A percentile compares a stretch with the other conserved stretches of the same genome.
Conservation (phyloP, 2,888 invertebrate species). For the Metellina segmentata region DNA sequence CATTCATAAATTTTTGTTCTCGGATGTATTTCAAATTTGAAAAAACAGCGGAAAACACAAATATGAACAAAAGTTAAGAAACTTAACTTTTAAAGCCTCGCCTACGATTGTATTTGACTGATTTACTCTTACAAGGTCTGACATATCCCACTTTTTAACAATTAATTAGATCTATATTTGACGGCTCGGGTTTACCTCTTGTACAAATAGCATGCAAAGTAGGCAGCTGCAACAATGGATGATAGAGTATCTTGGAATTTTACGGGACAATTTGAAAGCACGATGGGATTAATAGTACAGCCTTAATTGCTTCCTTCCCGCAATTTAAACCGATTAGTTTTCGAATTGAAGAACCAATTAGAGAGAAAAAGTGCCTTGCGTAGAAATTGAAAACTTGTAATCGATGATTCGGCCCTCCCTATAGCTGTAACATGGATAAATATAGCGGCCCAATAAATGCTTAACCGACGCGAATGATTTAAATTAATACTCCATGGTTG, state of each 20-base stretch:
- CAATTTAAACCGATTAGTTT: conserved; percentile 1
- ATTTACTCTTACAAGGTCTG: too few relatives aligned
- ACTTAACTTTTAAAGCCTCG: too few relatives aligned
- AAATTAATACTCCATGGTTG: conserved; percentile 43
- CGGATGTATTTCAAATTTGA: too few relatives aligned
- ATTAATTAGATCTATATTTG: not conserved
- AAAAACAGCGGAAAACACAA: too few relatives aligned
- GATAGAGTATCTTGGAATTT: not conserved
- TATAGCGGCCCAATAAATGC: conserved; percentile 49
- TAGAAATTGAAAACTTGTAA: conserved; percentile 45
- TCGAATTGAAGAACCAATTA: conserved; percentile 38
- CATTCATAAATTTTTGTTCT: too few relatives aligned
- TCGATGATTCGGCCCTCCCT: conserved; percentile 10
- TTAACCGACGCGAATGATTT: conserved; percentile 53
- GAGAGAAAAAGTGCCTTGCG: conserved; percentile 18
- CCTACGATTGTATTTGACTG: too few relatives aligned
- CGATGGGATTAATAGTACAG: conserved; percentile 46
- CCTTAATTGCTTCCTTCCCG: conserved; percentile 47
- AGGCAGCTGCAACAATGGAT: not conserved
- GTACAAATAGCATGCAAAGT: not conserved
- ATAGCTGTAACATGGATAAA: conserved; percentile 27
- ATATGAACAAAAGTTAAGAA: too few relatives aligned
- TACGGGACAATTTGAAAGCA: conserved; percentile 6
- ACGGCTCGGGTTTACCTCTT: not conserved
- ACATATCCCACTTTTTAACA: not conserved